Percentiles rank a stretch among this genome's conserved stretches.
These are phyloP conservation scores for Drosophila ficusphila DNA, from an alignment of 1,140 invertebrate species.

Conservation along the genomic window DNA sequence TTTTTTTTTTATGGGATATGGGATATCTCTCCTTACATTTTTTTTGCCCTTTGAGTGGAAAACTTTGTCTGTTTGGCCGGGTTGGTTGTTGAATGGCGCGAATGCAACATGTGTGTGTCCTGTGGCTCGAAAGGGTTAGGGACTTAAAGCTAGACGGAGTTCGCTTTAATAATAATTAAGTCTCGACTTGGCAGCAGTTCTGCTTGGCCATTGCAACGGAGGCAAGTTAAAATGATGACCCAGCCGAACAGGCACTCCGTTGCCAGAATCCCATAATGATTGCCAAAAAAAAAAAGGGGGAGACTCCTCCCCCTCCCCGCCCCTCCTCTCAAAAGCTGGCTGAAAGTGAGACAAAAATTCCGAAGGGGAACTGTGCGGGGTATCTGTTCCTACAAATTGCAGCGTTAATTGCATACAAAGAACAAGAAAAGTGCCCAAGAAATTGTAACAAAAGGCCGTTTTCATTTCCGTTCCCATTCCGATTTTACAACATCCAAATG, in stretches of 20 bases:
- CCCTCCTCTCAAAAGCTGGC: too few relatives aligned
- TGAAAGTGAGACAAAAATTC: neutral
- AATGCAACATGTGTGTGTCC: constrained; percentile 69
- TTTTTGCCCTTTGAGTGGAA: constrained; percentile 39
- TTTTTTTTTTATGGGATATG: constrained; percentile 60
- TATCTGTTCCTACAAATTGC: constrained; percentile 65
- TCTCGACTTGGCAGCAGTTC: constrained; percentile 19
- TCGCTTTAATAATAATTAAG: constrained; percentile 45
- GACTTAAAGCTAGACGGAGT: constrained; percentile 1
- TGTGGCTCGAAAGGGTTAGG: neutral
- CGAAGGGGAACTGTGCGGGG: neutral
- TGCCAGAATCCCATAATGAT: constrained; percentile 36
- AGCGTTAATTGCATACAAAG: constrained; percentile 80
- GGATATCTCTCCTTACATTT: constrained; percentile 18
- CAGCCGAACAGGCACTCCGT: constrained; percentile 3
- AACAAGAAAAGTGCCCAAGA: constrained; percentile 77
- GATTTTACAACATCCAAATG: constrained; percentile 1
- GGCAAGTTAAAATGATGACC: constrained; percentile 16
- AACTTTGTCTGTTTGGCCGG: constrained; percentile 43
- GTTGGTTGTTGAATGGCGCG: neutral
- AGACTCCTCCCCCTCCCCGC: too few relatives aligned
- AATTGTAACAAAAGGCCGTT: constrained; percentile 71
- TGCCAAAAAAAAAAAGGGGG: constrained; percentile 55
- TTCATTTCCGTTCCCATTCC: constrained; percentile 15
- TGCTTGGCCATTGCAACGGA: neutral